phyloP scores from a whole-genome alignment of 2,113 vertebrate genomes.

The Festucalex cinctus region DNA sequence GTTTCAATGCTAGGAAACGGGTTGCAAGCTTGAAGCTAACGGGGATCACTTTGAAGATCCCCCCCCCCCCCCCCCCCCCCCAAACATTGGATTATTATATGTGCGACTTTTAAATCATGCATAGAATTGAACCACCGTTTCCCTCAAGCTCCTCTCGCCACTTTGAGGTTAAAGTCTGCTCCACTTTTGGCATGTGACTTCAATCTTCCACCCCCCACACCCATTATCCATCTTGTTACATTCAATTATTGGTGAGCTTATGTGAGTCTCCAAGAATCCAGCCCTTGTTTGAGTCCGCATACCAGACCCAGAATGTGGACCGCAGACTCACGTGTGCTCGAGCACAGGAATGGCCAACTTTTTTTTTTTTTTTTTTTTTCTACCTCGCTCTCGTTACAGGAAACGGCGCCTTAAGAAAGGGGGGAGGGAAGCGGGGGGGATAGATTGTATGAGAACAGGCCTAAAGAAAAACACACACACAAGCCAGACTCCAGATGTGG shows the following conservation, averaged over 20 bases:
- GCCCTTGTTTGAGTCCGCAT: constrained; percentile 48
- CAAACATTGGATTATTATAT: constrained; percentile 34
- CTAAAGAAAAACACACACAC: constrained; percentile 62
- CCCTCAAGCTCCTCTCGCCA: constrained; percentile 7
- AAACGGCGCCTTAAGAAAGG: constrained; percentile 42
- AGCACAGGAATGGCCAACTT: constrained; percentile 23
- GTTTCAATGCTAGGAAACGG: constrained; percentile 38
- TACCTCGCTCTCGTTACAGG: constrained; percentile 43
- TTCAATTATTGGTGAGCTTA: constrained; percentile 29
- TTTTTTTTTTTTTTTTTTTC: too few species aligned
- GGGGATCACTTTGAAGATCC: constrained; percentile 61
- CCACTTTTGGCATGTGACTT: constrained; percentile 30
- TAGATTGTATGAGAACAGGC: constrained; percentile 62
- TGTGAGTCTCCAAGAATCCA: constrained; percentile 36
- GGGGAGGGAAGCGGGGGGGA: constrained; percentile 32
- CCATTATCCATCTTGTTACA: constrained; percentile 17
- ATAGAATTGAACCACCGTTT: constrained; percentile 25
- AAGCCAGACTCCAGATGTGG: constrained; percentile 68
- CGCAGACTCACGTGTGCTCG: constrained; percentile 42
- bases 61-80: constrained; percentile 58
- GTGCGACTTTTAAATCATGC: constrained; percentile 22
- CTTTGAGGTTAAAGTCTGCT: constrained; percentile 23
- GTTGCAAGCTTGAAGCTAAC: constrained; percentile 52
- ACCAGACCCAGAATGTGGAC: constrained; percentile 32
- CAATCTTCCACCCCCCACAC: not conserved